A percentile compares a stretch with the other conserved stretches of the same genome.
Conservation (phyloP, 23 tunicate genomes). For the Botrylloides violaceus region DNA sequence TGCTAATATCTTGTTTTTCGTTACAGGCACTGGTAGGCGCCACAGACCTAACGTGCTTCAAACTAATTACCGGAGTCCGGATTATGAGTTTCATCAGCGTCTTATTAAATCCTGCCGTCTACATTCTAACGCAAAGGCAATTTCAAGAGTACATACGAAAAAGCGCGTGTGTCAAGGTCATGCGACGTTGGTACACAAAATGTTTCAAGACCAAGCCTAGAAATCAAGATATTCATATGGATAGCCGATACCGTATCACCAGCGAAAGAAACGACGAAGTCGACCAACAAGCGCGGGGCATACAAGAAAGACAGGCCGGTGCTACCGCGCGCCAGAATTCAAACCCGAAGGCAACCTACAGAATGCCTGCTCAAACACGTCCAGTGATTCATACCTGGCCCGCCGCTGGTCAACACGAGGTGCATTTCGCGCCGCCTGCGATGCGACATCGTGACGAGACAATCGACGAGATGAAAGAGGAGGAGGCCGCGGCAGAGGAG, state of each 20-base stretch:
- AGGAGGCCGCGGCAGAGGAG: conserved; percentile 26
- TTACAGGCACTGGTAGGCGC: conserved; percentile 65
- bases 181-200: conserved; percentile 19
- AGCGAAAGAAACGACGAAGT: conserved; percentile 25
- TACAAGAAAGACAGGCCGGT: conserved; percentile 26
- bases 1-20: background rate
- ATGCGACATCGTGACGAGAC: conserved; percentile 58
- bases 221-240: conserved; percentile 13
- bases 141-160: conserved; percentile 38
- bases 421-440: background rate
- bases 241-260: conserved; percentile 29
- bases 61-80: conserved; percentile 26
- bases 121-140: conserved; percentile 79
- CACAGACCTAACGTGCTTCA: conserved; percentile 37
- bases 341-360: conserved; percentile 20
- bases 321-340: background rate
- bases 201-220: conserved; percentile 2
- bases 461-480: conserved; percentile 57
- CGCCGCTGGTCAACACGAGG: background rate
- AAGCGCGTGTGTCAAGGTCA: conserved; percentile 7
- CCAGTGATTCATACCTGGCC: background rate
- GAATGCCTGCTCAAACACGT: background rate
- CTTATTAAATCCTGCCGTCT: conserved; percentile 79
- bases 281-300: conserved; percentile 39
- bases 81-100: conserved; percentile 85